These are phyloP conservation scores for Hippopotamyrus pictus DNA, from an alignment of 2,797 vertebrate genomes.

Conservation along the genomic window DNA sequence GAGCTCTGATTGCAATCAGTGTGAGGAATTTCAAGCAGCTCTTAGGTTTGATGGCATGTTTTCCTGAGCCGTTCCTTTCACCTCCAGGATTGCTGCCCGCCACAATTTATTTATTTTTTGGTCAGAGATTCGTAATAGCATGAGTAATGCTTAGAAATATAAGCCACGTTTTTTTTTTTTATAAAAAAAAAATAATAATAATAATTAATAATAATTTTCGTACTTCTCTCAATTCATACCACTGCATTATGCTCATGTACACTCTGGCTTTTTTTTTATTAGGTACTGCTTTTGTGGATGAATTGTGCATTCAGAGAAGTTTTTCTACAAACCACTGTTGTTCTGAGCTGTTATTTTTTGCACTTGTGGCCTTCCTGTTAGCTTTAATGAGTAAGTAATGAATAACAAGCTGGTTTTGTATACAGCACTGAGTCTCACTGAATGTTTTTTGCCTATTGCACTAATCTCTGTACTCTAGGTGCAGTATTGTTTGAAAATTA, in stretches of 20 bases:
- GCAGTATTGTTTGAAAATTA: neutral
- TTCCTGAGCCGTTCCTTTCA: neutral
- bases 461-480: neutral
- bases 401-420: neutral
- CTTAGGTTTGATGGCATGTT: neutral
- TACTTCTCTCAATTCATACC: neutral
- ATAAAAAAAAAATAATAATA: neutral
- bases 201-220: neutral
- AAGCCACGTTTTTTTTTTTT: neutral
- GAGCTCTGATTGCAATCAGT: slow-evolving; percentile 18
- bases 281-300: neutral
- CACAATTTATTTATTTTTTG: neutral
- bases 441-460: neutral
- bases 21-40: slow-evolving; percentile 1
- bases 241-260: slow-evolving; percentile 6
- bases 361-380: neutral
- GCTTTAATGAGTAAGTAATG: neutral
- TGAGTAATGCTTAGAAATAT: neutral
- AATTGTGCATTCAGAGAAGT: neutral
- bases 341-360: neutral
- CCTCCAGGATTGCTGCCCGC: neutral
- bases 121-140: slow-evolving; percentile 26
- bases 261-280: neutral
- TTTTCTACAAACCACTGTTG: neutral
- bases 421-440: neutral